These are phyloP conservation scores for Gadus chalcogrammus DNA, from an alignment of 2,113 vertebrate genomes.

Conservation along the genomic window DNA sequence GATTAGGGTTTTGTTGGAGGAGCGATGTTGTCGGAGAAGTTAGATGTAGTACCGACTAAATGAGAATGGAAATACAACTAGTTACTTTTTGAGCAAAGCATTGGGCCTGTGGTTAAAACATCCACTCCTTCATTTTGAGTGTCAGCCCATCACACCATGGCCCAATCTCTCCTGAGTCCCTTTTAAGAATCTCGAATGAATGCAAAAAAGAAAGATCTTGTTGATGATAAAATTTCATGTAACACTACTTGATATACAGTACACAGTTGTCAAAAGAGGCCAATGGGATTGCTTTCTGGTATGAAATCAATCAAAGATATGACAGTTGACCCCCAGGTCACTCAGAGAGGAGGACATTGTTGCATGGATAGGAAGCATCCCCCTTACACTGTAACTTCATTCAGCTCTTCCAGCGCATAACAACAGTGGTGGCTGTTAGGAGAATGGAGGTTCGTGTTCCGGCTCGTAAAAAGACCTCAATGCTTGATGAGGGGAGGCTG, in stretches of 20 bases:
- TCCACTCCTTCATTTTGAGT: not conserved
- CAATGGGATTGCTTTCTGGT: conserved; percentile 42
- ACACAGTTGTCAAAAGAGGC: conserved; percentile 25
- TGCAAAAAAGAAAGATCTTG: conserved; percentile 7
- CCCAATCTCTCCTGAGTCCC: not conserved
- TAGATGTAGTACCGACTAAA: not conserved
- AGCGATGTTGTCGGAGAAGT: not conserved
- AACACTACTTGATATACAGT: conserved; percentile 12
- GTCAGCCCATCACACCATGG: not conserved
- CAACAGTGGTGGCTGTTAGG: conserved; percentile 68
- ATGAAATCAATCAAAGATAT: conserved; percentile 55
- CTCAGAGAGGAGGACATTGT: conserved; percentile 38
- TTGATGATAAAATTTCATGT: conserved; percentile 55
- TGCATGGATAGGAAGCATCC: conserved; percentile 51
- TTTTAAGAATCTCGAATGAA: not conserved
- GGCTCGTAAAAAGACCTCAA: conserved; percentile 74
- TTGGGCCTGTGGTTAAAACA: too few relatives aligned
- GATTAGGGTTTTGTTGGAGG: not conserved
- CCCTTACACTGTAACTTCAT: conserved; percentile 64
- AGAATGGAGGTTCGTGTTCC: conserved; percentile 49
- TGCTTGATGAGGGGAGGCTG: conserved; percentile 56
- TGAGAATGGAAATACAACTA: too few relatives aligned
- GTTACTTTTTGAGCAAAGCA: too few relatives aligned
- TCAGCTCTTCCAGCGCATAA: conserved; percentile 54
- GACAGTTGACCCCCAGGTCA: conserved; percentile 57